Evolutionary conservation across 1,140 invertebrate species (phyloP).

Genomic region (Argopecten irradians): DNA sequence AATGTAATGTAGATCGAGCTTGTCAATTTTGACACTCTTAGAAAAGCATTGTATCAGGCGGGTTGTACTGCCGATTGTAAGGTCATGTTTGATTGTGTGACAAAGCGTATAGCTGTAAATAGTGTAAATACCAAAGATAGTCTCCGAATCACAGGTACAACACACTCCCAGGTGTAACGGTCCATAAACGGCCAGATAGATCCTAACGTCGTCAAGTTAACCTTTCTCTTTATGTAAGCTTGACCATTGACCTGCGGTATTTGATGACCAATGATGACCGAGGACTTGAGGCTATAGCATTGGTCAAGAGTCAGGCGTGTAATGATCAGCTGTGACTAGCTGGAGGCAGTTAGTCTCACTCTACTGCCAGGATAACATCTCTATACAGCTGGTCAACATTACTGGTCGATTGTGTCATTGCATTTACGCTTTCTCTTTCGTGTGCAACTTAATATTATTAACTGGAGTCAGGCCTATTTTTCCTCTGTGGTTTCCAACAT

Average conservation of each 20-base stretch:
- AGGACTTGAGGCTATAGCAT: not conserved
- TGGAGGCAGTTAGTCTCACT: not conserved
- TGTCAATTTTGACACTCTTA: not conserved
- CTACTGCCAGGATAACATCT: not conserved
- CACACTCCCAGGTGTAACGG: not conserved
- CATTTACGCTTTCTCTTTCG: not conserved
- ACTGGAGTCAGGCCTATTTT: not conserved
- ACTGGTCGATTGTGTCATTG: not conserved
- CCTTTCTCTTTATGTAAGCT: not conserved
- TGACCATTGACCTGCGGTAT: not conserved
- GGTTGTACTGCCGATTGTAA: not conserved
- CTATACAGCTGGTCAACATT: not conserved
- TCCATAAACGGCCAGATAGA: not conserved
- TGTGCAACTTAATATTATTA: not conserved
- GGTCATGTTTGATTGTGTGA: not conserved
- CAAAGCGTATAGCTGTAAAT: conserved; percentile 1
- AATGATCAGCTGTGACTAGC: not conserved
- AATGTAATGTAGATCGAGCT: too few relatives aligned
- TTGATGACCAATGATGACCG: conserved; percentile 15
- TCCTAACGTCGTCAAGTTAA: not conserved
- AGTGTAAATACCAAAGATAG: not conserved
- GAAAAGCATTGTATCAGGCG: not conserved
- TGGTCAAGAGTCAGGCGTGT: conserved; percentile 7
- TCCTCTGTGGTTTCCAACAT: too few relatives aligned
- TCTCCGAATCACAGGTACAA: too few relatives aligned